phyloP scores from a whole-genome alignment of 2,888 invertebrate species.

The Diplazon laetatorius region DNA sequence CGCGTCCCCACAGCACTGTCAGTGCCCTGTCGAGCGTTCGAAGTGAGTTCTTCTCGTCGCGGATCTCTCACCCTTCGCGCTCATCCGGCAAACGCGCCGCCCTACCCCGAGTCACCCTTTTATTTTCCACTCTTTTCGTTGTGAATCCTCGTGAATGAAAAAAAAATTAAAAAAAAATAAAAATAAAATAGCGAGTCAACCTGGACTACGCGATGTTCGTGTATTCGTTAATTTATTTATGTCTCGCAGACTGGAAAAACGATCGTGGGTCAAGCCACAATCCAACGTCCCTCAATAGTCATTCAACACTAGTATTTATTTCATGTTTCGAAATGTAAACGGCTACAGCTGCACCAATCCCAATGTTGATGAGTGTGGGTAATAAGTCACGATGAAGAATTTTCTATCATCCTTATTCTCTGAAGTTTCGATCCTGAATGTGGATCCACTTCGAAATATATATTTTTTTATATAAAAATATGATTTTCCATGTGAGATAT shows the following conservation, averaged over 20 bases:
- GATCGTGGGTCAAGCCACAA: conserved; percentile 39
- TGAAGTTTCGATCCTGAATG: no score
- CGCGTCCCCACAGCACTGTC: conserved; percentile 53
- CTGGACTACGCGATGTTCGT: conserved; percentile 15
- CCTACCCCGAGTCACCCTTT: conserved; percentile 50
- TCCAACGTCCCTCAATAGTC: conserved; percentile 58
- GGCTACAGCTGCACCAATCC: no score
- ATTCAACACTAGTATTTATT: no score
- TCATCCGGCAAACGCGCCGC: conserved; percentile 29
- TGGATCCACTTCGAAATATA: no score
- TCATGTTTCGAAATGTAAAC: no score
- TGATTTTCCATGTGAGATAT: no score
- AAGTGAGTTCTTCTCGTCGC: conserved; percentile 52
- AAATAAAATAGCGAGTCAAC: conserved; percentile 50
- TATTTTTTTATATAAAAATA: no score
- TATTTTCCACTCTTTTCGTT: conserved; percentile 57
- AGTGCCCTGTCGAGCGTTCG: conserved; percentile 62
- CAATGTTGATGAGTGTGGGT: no score
- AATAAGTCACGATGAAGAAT: no score
- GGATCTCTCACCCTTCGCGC: conserved; percentile 27
- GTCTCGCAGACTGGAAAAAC: conserved; percentile 62
- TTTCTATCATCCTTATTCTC: no score
- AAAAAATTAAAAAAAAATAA: no score
- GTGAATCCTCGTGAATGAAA: conserved; percentile 55
- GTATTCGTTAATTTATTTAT: conserved; percentile 60